Evolutionary conservation across 92 coral and sea anemone genomes (phyloP).

Genomic region (Epizoanthus stellaris): DNA sequence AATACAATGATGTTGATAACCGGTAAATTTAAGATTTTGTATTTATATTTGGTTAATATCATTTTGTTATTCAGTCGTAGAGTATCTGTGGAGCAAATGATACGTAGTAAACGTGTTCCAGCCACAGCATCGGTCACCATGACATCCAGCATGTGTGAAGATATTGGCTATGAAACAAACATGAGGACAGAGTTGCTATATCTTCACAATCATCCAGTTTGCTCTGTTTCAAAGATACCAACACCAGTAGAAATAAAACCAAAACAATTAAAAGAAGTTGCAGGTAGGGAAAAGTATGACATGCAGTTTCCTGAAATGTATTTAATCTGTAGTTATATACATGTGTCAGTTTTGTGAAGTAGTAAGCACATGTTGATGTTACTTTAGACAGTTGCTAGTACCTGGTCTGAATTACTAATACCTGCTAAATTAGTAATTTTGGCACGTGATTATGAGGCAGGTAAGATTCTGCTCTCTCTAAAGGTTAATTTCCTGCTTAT

Average conservation of each 20-base stretch:
- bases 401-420: too few relatives aligned
- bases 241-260: neutral
- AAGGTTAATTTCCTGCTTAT: too few relatives aligned
- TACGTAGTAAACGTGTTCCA: slow-evolving; percentile 91
- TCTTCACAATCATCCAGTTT: slow-evolving; percentile 64
- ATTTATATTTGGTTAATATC: neutral
- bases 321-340: too few relatives aligned
- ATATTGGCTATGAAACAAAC: slow-evolving; percentile 80
- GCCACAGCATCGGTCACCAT: slow-evolving; percentile 91
- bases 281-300: slow-evolving; percentile 44
- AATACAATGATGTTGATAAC: neutral
- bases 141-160: slow-evolving; percentile 84
- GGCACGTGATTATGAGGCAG: too few relatives aligned
- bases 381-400: too few relatives aligned
- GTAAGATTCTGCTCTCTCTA: too few relatives aligned
- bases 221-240: neutral
- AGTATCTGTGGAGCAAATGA: slow-evolving; percentile 85
- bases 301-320: too few relatives aligned
- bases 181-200: slow-evolving; percentile 91
- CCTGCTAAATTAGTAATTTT: too few relatives aligned
- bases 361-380: too few relatives aligned
- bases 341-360: too few relatives aligned
- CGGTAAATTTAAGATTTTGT: too few relatives aligned
- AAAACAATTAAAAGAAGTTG: slow-evolving; percentile 37
- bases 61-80: slow-evolving; percentile 64